Conservation (phyloP, 2,797 vertebrate genomes). For the Ispidina lecontei region DNA sequence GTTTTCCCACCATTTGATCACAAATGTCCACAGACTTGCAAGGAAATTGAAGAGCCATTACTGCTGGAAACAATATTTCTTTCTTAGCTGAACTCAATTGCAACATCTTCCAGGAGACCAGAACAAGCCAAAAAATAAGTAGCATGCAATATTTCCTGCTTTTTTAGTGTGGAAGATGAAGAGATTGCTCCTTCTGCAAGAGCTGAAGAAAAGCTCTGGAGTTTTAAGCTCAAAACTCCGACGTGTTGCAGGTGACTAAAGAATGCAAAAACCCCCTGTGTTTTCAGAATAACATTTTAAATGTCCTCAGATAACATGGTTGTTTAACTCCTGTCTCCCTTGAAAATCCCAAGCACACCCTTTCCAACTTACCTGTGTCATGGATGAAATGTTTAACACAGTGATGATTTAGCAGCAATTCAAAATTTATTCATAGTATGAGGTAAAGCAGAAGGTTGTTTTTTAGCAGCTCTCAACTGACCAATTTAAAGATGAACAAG, state of each 20-base stretch:
- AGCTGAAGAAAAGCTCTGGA: background rate
- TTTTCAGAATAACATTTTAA: background rate
- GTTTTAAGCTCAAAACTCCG: background rate
- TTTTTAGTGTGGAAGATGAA: background rate
- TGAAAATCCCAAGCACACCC: background rate
- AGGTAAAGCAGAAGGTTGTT: too few relatives aligned
- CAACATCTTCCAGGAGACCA: background rate
- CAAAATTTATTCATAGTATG: background rate
- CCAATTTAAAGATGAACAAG: background rate
- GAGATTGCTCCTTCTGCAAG: background rate
- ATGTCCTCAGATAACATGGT: background rate
- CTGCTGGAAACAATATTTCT: background rate
- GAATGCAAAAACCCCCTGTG: background rate
- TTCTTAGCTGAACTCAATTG: background rate
- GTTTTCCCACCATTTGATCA: background rate
- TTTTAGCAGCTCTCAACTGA: background rate
- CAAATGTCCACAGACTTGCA: background rate
- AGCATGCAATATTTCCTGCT: background rate
- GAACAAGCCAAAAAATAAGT: background rate
- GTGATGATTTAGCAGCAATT: background rate
- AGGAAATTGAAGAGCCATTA: background rate
- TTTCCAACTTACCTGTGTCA: background rate
- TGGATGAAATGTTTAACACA: background rate
- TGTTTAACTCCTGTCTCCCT: background rate
- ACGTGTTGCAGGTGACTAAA: background rate